Evolutionary conservation across 2,797 vertebrate genomes (phyloP).

Genomic region (Myoxocephalus aenaeus): DNA sequence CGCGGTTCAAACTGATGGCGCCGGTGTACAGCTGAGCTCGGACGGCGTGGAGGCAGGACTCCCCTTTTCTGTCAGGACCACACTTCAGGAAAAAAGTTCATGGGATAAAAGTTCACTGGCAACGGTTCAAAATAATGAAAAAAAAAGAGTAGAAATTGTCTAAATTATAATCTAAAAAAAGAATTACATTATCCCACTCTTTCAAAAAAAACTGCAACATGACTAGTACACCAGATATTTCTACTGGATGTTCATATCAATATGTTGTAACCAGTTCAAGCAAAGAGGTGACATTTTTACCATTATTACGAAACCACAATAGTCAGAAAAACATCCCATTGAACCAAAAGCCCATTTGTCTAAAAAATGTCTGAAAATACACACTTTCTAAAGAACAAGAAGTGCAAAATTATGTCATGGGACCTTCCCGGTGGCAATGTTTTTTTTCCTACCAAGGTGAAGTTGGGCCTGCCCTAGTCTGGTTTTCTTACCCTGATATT

Average conservation of each 20-base stretch:
- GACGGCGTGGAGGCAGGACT: background rate
- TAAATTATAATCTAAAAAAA: background rate
- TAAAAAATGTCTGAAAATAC: too few relatives aligned
- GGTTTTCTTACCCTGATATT: too few relatives aligned
- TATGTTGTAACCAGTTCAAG: background rate
- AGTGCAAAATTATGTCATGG: too few relatives aligned
- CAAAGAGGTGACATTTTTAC: background rate
- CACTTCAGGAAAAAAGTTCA: background rate
- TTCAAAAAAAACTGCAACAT: background rate
- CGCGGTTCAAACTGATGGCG: slow-evolving; percentile 12
- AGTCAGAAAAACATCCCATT: too few relatives aligned
- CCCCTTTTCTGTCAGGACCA: background rate
- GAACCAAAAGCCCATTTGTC: too few relatives aligned
- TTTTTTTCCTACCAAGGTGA: too few relatives aligned
- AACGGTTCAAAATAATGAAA: background rate
- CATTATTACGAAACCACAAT: too few relatives aligned
- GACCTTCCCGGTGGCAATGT: too few relatives aligned
- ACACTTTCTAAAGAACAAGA: too few relatives aligned
- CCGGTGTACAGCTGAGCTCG: slow-evolving; percentile 6
- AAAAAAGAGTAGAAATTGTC: background rate
- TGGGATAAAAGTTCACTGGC: background rate
- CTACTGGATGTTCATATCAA: background rate
- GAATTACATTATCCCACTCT: background rate
- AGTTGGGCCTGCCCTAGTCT: too few relatives aligned
- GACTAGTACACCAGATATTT: background rate